These are phyloP conservation scores for Stenchaetothrips biformis DNA, from an alignment of 2,888 invertebrate species.

Conservation along the genomic window DNA sequence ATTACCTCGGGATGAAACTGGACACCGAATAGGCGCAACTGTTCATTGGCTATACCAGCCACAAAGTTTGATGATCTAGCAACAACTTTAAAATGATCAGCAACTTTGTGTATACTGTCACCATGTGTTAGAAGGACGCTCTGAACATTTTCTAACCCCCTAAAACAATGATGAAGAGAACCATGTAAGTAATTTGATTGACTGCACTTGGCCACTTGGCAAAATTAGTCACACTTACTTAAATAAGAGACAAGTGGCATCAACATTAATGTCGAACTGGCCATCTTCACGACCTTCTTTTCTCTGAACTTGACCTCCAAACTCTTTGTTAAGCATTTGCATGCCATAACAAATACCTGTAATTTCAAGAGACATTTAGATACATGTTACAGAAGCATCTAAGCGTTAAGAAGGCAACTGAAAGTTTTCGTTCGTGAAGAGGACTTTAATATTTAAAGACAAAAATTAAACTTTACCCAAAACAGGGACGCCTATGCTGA, in stretches of 20 bases:
- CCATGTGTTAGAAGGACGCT: conserved; percentile 94
- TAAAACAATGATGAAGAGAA: conserved; percentile 46
- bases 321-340: conserved; percentile 98
- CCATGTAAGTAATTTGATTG: conserved; percentile 16
- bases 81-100: conserved; percentile 79
- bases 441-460: too few relatives aligned
- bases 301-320: conserved; percentile 83
- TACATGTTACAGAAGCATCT: neutral
- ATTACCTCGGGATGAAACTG: conserved; percentile 96
- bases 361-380: conserved; percentile 21
- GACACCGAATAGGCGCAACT: conserved; percentile 84
- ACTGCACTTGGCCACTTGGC: neutral
- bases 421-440: too few relatives aligned
- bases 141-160: conserved; percentile 81
- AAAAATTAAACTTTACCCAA: conserved; percentile 52
- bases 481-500: conserved; percentile 90
- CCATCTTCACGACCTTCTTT: conserved; percentile 92
- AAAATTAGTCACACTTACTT: conserved; percentile 59
- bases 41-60: conserved; percentile 88
- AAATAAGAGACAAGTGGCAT: conserved; percentile 83
- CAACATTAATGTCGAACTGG: conserved; percentile 82
- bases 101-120: conserved; percentile 89
- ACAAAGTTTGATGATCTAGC: conserved; percentile 79
- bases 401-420: too few relatives aligned
- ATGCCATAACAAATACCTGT: conserved; percentile 98